Conservation (phyloP, 2,113 vertebrate genomes). For the Lontra canadensis region DNA sequence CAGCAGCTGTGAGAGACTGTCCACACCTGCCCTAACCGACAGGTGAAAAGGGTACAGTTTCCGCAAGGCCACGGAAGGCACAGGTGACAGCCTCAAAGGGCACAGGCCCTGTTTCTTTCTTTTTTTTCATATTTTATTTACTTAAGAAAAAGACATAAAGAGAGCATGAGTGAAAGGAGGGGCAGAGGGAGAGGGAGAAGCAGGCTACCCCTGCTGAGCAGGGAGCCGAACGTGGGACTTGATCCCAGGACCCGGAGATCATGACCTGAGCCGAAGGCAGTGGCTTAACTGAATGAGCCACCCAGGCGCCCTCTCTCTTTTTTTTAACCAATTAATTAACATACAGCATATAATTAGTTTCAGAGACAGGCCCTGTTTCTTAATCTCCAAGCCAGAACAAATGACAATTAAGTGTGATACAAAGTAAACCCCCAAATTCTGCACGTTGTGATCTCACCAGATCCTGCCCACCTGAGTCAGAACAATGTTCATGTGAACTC, state of each 20-base stretch:
- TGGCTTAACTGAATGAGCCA: neutral
- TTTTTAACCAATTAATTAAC: neutral
- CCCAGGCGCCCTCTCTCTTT: neutral
- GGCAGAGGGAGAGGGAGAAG: too few species aligned
- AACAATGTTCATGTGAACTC: neutral
- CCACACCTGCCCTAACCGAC: neutral
- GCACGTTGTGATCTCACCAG: neutral
- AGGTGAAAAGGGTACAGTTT: neutral
- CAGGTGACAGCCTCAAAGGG: neutral
- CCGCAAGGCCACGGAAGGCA: neutral
- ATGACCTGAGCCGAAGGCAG: neutral
- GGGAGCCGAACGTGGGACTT: accelerated
- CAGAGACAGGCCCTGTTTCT: neutral
- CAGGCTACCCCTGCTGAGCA: neutral
- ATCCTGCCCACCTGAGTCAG: neutral
- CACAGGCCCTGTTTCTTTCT: neutral
- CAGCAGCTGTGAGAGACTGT: neutral
- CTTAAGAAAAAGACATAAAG: neutral
- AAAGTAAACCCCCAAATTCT: neutral
- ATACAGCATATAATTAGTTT: neutral
- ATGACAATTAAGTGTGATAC: neutral
- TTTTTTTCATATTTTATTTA: neutral
- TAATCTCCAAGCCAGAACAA: neutral
- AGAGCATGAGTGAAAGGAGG: too few species aligned
- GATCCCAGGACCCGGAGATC: neutral